Conservation (phyloP, 2,888 invertebrate species). For the Acanthosoma haemorrhoidale region DNA sequence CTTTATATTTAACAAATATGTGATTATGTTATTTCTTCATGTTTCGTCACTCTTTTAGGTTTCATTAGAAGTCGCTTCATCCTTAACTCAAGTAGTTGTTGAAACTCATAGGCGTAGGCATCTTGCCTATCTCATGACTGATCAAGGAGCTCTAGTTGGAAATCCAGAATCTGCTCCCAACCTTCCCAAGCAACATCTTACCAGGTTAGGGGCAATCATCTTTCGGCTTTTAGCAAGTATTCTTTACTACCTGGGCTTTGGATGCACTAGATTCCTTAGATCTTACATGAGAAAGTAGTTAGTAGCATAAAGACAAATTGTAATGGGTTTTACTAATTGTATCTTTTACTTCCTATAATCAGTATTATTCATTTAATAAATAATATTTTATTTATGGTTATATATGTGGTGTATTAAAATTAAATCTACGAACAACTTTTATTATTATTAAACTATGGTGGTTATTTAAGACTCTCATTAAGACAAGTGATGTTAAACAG, state of each 20-base stretch:
- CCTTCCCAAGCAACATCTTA: constrained; percentile 87
- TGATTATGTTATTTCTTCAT: neutral
- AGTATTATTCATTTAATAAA: too few species aligned
- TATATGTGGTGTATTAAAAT: too few species aligned
- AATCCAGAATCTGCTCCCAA: constrained; percentile 85
- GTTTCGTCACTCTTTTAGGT: constrained; percentile 48
- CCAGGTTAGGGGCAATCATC: constrained; percentile 50
- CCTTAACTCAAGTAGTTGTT: constrained; percentile 74
- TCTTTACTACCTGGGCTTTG: constrained; percentile 1
- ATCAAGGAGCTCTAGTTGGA: constrained; percentile 86
- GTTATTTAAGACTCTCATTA: too few species aligned
- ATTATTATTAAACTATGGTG: too few species aligned
- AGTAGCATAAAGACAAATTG: neutral
- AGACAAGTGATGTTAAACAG: too few species aligned
- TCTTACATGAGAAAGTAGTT: neutral
- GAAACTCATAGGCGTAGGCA: constrained; percentile 88
- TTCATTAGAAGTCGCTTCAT: constrained; percentile 69
- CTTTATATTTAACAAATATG: neutral
- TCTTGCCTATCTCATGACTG: constrained; percentile 93
- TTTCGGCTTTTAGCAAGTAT: constrained; percentile 26
- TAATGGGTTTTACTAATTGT: too few species aligned
- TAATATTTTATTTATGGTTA: too few species aligned
- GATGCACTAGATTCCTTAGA: neutral
- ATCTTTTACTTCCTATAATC: too few species aligned
- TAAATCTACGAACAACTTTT: too few species aligned